Evolutionary conservation across 2,888 invertebrate genomes (phyloP), one percentile per base, ranked within the genome.

Genomic region (Perithous albicinctus): DNA sequence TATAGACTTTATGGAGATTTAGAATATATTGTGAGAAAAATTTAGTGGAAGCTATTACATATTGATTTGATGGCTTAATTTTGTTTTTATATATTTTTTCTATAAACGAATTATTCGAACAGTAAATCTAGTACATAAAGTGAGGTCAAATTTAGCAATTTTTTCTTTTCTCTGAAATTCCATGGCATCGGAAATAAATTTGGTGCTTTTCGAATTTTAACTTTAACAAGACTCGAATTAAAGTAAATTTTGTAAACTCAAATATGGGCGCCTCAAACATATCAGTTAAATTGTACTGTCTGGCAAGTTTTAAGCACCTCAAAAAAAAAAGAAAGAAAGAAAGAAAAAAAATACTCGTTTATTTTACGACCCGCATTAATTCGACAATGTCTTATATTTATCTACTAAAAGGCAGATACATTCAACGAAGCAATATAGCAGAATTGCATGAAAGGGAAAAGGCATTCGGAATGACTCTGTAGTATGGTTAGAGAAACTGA

Each of bases 381-480:
- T 12, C 51, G 51, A 51, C 51, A 48, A 48, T 48, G 51, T 51
- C 8, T 51, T 20, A 10, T 51, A 23, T 51, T 51, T 51, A 23
- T 51, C 23, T 23, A 2, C 12, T 51, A 0, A 51, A 51, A 51
- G 51, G 10, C 51, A 51, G 51, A 10, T 12, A 51, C 12, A 51
- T 51, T 51, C 51, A 51, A 51, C 51, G 29, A 29, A 56, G 56
- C 7, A 56, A 56, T 56, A 29, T 15, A 15, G 29, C 12, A 56
- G 29, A 56, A 56, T 56, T 15, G 29, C 29, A 29, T 56, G 29
- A 56, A 56, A 56, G 15, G 29, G 29, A 56, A 29, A 29, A 56
- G 26, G 56, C 56, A 61, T 77, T 43, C 43, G 38, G 51, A 75
- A 43, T 48, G 59, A 26, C 41, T 64, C 56, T 56, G 77, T 74